Conservation (phyloP, 2,797 vertebrate genomes). For the Thamnophis elegans region DNA sequence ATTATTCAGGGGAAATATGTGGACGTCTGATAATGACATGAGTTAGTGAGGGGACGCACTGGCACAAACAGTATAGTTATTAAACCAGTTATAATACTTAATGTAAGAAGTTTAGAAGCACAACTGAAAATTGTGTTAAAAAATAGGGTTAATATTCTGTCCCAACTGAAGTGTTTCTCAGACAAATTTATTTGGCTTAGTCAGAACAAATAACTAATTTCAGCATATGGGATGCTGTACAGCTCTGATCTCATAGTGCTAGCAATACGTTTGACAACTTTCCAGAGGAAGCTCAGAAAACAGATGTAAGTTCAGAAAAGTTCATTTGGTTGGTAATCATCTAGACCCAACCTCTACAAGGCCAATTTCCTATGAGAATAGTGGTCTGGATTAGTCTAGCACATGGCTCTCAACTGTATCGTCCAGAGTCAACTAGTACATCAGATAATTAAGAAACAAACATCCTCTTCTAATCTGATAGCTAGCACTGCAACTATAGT, state of each 20-base stretch:
- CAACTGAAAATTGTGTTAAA: not conserved
- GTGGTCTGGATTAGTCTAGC: not conserved
- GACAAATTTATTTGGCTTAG: not conserved
- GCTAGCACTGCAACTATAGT: not conserved
- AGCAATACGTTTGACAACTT: not conserved
- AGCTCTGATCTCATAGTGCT: not conserved
- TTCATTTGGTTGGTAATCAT: not conserved
- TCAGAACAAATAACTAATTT: not conserved
- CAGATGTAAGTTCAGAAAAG: not conserved
- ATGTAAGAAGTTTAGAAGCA: not conserved
- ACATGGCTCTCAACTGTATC: not conserved
- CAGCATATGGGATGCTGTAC: not conserved
- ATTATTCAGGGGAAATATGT: not conserved
- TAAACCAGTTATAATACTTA: not conserved
- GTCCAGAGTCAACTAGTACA: not conserved
- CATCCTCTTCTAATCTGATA: not conserved
- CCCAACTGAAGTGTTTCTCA: not conserved
- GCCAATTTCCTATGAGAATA: not conserved
- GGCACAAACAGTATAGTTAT: not conserved
- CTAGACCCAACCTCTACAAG: not conserved
- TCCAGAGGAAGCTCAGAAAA: not conserved
- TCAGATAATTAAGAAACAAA: constrained; percentile 10
- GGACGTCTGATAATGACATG: not conserved
- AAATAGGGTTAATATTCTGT: not conserved
- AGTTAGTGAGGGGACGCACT: not conserved